These are phyloP conservation scores for Panthera tigris DNA, from an alignment of 2,113 vertebrate species.

Conservation along the genomic window DNA sequence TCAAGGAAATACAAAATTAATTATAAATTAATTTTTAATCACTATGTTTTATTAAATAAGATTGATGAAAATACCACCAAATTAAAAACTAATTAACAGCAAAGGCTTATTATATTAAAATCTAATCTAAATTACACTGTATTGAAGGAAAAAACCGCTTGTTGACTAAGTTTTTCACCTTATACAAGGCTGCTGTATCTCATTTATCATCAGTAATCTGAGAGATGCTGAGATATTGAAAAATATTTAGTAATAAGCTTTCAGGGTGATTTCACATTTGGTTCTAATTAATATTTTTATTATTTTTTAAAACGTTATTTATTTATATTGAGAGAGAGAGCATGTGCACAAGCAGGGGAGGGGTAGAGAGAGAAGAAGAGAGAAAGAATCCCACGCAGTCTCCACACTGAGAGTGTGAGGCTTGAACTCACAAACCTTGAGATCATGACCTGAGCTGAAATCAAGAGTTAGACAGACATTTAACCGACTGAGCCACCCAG, in stretches of 20 bases:
- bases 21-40: slow-evolving; percentile 24
- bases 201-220: background rate
- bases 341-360: no score
- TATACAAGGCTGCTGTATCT: background rate
- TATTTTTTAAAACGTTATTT: background rate
- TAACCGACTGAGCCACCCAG: no score
- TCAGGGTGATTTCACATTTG: background rate
- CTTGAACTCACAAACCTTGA: no score
- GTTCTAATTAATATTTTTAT: background rate
- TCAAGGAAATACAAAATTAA: background rate
- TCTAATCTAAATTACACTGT: background rate
- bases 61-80: slow-evolving; percentile 38
- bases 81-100: slow-evolving; percentile 23
- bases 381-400: no score
- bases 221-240: background rate
- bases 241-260: slow-evolving; percentile 28
- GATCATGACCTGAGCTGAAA: no score
- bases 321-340: no score
- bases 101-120: slow-evolving; percentile 38
- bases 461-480: no score
- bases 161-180: background rate
- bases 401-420: no score
- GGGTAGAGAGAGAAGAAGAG: no score
- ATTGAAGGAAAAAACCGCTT: slow-evolving; percentile 26
- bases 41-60: slow-evolving; percentile 18